Evolutionary conservation across 2,113 vertebrate genomes (phyloP), one percentile per base, ranked within the genome.

Genomic region (Chaetops frenatus): DNA sequence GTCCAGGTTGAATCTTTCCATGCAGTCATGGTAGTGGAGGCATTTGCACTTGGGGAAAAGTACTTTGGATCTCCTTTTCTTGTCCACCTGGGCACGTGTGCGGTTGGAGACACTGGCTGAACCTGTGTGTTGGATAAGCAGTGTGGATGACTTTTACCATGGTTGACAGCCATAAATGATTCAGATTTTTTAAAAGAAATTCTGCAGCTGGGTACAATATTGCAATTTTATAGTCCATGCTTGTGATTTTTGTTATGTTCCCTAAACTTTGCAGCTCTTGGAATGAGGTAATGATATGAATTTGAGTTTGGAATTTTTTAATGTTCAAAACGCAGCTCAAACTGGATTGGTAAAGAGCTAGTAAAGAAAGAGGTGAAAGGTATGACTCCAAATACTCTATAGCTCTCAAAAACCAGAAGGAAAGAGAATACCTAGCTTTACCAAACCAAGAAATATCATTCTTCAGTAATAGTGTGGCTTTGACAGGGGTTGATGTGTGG

Each of bases 41-140:
- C 14, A 16, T 45, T 79, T 90, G 24, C 11, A 19, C 14, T 70
- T 78, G 47, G 31, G 36, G n/a, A 66, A 74, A 60, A 20, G 38
- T 36, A 27, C 15, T 81, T 51, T 19, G 1, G 35, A 6, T 61
- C 24, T 53, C 66, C 47, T 38, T 60, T 31, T n/a, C 42, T 8
- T 83, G 54, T 62, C 45, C 23, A 24, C 12, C 19, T 78, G n/a
- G 44, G 16, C 35, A 27, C 0, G 0, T 33, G 13, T 60, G 28
- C 25, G 79, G 10, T 44, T 78, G 72, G 51, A 88, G 56, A 42
- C 65, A 6, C 25, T 73, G 58, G 31, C 33, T 86, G 73, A 71
- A 47, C 9, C 42, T 38, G 25, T 61, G 1, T 1, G 3, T 42
- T 58, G 44, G 6, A 3, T 48, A 25, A 71, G 33, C 17, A 72